phyloP scores from a whole-genome alignment of 2,797 vertebrate species.

The Crenichthys baileyi region DNA sequence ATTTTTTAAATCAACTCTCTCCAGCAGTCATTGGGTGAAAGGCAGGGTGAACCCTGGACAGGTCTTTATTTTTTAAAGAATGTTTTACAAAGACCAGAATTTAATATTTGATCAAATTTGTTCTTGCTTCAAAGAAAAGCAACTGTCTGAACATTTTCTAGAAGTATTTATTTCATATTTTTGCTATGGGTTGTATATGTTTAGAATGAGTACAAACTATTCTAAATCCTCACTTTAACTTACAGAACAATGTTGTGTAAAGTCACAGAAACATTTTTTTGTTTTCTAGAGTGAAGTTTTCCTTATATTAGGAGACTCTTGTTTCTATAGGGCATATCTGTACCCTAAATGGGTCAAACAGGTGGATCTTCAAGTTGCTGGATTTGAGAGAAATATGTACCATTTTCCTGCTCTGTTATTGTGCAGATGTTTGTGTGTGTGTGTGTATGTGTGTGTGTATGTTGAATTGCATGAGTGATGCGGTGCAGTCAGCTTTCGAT shows the following conservation, averaged over 20 bases:
- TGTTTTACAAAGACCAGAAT: too few relatives aligned
- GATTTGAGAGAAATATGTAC: slow-evolving; percentile 20
- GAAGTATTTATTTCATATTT: neutral
- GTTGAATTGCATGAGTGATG: slow-evolving; percentile 25
- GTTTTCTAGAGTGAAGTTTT: neutral
- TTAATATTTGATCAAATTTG: too few relatives aligned
- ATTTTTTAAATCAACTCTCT: too few relatives aligned
- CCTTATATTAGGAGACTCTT: neutral
- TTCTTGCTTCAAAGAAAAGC: too few relatives aligned
- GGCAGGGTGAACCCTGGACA: too few relatives aligned
- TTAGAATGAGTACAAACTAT: neutral
- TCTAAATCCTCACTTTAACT: neutral
- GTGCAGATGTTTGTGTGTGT: slow-evolving; percentile 18
- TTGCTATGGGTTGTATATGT: neutral
- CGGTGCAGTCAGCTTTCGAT: slow-evolving; percentile 36
- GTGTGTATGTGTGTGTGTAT: neutral
- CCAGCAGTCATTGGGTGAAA: too few relatives aligned
- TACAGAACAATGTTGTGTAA: neutral
- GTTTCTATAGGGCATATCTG: slow-evolving; percentile 8
- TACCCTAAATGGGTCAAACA: slow-evolving; percentile 35
- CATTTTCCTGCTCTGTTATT: slow-evolving; percentile 9
- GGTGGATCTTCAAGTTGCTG: slow-evolving; percentile 36
- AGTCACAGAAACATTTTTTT: neutral
- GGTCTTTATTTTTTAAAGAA: too few relatives aligned
- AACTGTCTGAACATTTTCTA: neutral